These are phyloP conservation scores for Hydraecia micacea DNA, from an alignment of 2,888 invertebrate genomes.

Conservation along the genomic window DNA sequence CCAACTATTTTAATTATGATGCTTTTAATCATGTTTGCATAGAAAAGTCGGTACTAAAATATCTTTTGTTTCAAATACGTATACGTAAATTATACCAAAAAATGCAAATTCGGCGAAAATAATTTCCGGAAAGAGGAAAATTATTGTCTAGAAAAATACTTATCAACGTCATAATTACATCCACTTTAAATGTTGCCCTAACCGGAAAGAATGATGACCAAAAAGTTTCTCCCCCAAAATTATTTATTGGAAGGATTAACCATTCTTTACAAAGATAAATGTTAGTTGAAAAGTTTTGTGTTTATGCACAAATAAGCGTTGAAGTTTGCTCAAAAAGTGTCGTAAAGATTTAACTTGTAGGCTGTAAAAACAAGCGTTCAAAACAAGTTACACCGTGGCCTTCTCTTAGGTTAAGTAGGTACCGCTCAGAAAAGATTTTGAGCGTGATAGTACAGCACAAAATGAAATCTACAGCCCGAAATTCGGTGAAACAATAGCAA, in stretches of 20 bases:
- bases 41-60: not conserved
- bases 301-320: slow-evolving; percentile 67
- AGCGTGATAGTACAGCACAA: not conserved
- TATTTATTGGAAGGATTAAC: slow-evolving; percentile 64
- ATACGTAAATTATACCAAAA: not conserved
- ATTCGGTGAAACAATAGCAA: not conserved
- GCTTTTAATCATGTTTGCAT: not conserved
- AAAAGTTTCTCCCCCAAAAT: slow-evolving; percentile 60
- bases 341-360: slow-evolving; percentile 54
- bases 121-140: not conserved
- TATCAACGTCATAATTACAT: slow-evolving; percentile 17
- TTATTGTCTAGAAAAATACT: not conserved
- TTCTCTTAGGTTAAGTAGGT: slow-evolving; percentile 25
- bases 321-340: slow-evolving; percentile 63
- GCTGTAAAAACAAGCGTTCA: slow-evolving; percentile 43
- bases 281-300: slow-evolving; percentile 65
- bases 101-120: not conserved
- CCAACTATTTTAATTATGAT: slow-evolving; percentile 44
- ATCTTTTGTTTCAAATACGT: no score
- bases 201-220: slow-evolving; percentile 25
- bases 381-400: slow-evolving; percentile 32
- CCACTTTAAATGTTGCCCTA: slow-evolving; percentile 13
- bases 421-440: slow-evolving; percentile 29
- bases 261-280: slow-evolving; percentile 68
- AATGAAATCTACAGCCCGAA: not conserved